Percentiles rank a stretch among this genome's conserved stretches.
phyloP scores from a whole-genome alignment of 2,888 invertebrate species.

The Luperina nickerlii region DNA sequence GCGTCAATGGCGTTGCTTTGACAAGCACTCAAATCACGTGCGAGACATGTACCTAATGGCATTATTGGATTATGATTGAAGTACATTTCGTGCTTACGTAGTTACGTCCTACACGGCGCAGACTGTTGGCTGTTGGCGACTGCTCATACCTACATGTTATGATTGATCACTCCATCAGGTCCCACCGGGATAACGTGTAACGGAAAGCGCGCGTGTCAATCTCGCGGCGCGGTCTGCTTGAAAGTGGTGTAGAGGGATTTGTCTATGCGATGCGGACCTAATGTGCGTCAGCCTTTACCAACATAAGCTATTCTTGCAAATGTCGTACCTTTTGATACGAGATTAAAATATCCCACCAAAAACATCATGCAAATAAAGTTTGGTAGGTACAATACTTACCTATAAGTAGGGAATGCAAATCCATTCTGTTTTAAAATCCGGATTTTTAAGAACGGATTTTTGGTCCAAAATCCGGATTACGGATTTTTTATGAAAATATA shows the following conservation, averaged over 20 bases:
- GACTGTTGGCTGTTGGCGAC: not conserved
- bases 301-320: not conserved
- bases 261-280: not conserved
- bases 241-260: not conserved
- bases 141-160: constrained; percentile 4
- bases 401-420: not conserved
- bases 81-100: constrained; percentile 14
- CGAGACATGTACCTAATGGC: constrained; percentile 7
- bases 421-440: too few relatives aligned
- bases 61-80: constrained; percentile 38
- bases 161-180: constrained; percentile 11
- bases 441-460: too few relatives aligned
- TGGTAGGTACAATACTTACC: not conserved
- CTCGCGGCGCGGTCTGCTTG: not conserved
- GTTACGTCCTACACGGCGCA: not conserved
- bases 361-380: not conserved
- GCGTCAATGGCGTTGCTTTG: constrained; percentile 11
- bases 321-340: not conserved
- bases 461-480: too few relatives aligned
- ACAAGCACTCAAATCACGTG: constrained; percentile 47
- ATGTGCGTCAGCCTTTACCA: not conserved
- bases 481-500: too few relatives aligned
- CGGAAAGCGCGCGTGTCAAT: not conserved
- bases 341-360: not conserved
- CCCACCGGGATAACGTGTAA: not conserved